Conservation (phyloP, 2,113 vertebrate genomes). For the Platycercus adscitus region DNA sequence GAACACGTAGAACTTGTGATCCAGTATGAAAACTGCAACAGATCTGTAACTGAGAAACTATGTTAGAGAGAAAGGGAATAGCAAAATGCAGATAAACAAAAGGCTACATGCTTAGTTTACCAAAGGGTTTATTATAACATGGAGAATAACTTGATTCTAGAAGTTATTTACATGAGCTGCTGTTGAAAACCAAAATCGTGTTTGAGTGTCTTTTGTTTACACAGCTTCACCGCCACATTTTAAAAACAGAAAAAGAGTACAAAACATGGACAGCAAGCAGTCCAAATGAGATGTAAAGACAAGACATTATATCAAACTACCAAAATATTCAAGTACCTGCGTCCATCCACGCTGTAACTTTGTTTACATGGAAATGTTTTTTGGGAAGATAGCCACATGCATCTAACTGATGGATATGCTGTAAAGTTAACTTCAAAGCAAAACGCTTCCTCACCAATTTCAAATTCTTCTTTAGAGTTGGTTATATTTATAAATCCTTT, state of each 20-base stretch:
- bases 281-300: background rate
- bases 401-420: conserved; percentile 83
- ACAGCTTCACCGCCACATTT: background rate
- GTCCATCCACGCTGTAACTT: conserved; percentile 56
- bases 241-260: background rate
- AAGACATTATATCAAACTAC: background rate
- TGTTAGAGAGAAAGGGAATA: background rate
- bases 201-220: background rate
- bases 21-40: background rate
- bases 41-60: background rate
- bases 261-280: background rate
- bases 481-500: conserved; percentile 82
- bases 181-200: background rate
- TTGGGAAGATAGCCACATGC: conserved; percentile 80
- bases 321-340: conserved; percentile 65
- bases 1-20: background rate
- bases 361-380: conserved; percentile 73
- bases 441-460: conserved; percentile 68
- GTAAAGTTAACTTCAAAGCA: conserved; percentile 83
- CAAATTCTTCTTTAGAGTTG: conserved; percentile 70
- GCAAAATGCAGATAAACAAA: background rate
- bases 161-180: background rate
- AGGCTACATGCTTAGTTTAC: background rate
- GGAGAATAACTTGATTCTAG: background rate
- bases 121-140: background rate